Evolutionary conservation across 2,113 vertebrate species (phyloP).

Genomic region (Heptranchias perlo): DNA sequence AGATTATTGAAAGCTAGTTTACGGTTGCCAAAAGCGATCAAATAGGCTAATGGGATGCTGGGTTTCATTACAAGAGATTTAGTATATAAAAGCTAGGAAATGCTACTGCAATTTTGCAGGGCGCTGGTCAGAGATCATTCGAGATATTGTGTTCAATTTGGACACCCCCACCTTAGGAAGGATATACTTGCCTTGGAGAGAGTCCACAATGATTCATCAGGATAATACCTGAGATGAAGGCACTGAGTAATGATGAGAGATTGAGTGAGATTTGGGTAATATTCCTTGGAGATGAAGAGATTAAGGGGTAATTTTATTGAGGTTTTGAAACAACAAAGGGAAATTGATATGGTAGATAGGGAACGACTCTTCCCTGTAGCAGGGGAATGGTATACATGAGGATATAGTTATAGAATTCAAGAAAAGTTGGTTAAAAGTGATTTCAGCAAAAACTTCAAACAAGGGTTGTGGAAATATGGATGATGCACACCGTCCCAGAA

Average conservation of each 20-base stretch:
- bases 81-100: neutral
- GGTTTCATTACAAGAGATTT: neutral
- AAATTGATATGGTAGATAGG: neutral
- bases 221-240: slow-evolving; percentile 9
- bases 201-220: neutral
- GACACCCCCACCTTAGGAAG: neutral
- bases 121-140: neutral
- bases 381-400: neutral
- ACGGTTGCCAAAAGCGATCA: neutral
- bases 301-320: neutral
- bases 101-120: neutral
- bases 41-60: neutral
- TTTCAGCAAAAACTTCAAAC: neutral
- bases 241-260: neutral
- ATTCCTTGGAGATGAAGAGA: neutral
- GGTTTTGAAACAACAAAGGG: neutral
- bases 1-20: neutral
- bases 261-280: neutral
- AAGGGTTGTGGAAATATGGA: neutral
- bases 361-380: neutral
- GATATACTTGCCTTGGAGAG: neutral
- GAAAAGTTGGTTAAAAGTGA: neutral
- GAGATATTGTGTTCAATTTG: neutral
- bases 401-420: neutral
- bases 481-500: neutral